phyloP scores from a whole-genome alignment of 2,888 invertebrate species.

The Tuberolachnus salignus region DNA sequence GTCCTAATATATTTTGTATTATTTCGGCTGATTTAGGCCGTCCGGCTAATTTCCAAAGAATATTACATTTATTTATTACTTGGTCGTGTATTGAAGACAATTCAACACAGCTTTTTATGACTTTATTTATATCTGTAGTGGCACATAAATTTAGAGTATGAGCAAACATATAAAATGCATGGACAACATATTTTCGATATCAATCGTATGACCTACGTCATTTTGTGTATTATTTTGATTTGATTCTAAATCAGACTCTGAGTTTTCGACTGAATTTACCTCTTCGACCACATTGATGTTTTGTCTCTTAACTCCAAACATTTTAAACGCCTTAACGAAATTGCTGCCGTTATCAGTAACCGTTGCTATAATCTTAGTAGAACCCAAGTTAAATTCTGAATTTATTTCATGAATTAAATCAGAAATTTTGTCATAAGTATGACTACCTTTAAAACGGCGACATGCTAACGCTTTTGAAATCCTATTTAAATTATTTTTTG shows the following conservation, averaged over 20 bases:
- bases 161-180: slow-evolving; percentile 10
- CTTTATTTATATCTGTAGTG: slow-evolving; percentile 17
- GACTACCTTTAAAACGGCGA: slow-evolving; percentile 61
- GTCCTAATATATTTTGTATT: slow-evolving; percentile 8
- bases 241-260: slow-evolving; percentile 17
- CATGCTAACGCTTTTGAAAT: slow-evolving; percentile 60
- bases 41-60: background rate
- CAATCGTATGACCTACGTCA: background rate
- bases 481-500: slow-evolving; percentile 26
- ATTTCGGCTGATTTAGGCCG: slow-evolving; percentile 7
- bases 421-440: slow-evolving; percentile 61
- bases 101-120: background rate
- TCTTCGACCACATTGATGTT: background rate
- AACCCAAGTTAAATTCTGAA: slow-evolving; percentile 60
- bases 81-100: slow-evolving; percentile 11
- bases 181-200: background rate
- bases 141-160: slow-evolving; percentile 10
- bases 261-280: background rate
- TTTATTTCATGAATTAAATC: slow-evolving; percentile 60
- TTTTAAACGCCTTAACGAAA: slow-evolving; percentile 60
- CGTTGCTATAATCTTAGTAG: slow-evolving; percentile 59
- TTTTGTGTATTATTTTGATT: background rate
- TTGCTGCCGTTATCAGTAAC: slow-evolving; percentile 59
- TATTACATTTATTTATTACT: slow-evolving; percentile 16
- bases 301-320: background rate